These are phyloP conservation scores for Dichetophora obliterata DNA, from an alignment of 2,888 invertebrate genomes.

Conservation along the genomic window DNA sequence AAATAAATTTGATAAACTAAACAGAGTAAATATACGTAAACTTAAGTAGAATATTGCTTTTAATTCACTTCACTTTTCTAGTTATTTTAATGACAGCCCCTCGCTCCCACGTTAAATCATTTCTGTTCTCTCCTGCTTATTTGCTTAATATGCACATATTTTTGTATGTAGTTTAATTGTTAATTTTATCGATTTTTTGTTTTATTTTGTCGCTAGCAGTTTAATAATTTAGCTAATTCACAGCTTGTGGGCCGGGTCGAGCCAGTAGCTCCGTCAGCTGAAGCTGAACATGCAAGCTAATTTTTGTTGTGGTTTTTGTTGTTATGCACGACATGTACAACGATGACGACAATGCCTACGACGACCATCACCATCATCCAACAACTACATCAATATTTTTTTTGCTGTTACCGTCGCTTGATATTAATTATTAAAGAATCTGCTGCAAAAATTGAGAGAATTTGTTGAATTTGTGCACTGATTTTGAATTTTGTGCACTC, in stretches of 20 bases:
- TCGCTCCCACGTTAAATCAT: too few species aligned
- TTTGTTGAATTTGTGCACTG: too few species aligned
- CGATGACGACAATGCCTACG: not conserved
- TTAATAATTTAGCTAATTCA: not conserved
- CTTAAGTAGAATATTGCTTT: not conserved
- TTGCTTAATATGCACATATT: too few species aligned
- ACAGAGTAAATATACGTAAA: not conserved
- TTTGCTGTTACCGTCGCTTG: not conserved
- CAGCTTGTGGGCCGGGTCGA: not conserved
- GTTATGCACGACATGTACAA: not conserved
- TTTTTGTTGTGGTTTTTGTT: constrained; percentile 20
- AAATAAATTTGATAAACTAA: too few species aligned
- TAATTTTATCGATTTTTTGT: constrained; percentile 2
- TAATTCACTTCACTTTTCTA: not conserved
- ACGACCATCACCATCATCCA: not conserved
- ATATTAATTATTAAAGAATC: not conserved
- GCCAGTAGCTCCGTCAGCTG: not conserved
- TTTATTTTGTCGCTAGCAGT: not conserved
- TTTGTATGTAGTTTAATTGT: not conserved
- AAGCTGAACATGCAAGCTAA: not conserved
- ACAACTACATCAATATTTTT: constrained; percentile 1
- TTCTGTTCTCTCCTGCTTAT: too few species aligned
- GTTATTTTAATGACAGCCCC: too few species aligned
- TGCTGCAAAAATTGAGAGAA: not conserved
- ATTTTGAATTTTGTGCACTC: not conserved